These are phyloP conservation scores for Enteromius unitaeniatus DNA, from an alignment of 2,797 vertebrate species.

Conservation along the genomic window DNA sequence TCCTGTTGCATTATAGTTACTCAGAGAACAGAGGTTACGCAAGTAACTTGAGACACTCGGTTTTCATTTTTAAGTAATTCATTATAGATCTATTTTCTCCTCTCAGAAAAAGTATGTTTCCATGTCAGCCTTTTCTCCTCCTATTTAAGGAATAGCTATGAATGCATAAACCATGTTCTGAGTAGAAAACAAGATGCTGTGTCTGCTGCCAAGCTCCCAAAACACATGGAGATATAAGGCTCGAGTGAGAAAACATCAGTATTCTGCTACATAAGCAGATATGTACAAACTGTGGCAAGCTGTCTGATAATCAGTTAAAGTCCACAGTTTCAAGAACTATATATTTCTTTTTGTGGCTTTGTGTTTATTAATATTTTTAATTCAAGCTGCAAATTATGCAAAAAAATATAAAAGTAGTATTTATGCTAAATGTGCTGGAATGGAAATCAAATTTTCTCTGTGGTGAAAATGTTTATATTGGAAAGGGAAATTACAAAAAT, in stretches of 20 bases:
- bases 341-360: background rate
- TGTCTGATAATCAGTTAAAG: background rate
- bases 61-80: conserved; percentile 7
- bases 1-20: background rate
- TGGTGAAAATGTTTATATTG: background rate
- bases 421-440: background rate
- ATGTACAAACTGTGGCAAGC: background rate
- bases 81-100: conserved; percentile 19
- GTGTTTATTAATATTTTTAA: background rate
- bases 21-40: background rate
- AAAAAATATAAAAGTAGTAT: background rate
- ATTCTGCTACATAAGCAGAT: background rate
- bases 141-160: conserved; percentile 14
- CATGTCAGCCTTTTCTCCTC: background rate
- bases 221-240: conserved; percentile 3
- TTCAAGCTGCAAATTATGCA: background rate
- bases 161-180: too few species aligned
- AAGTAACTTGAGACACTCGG: background rate
- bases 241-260: background rate
- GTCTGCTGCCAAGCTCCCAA: background rate
- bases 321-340: background rate
- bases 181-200: too few species aligned
- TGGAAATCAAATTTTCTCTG: background rate
- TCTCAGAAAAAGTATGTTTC: background rate
- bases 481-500: background rate